These are phyloP conservation scores for Platorchestia sp. DNA, from an alignment of 1,140 invertebrate species.

Conservation along the genomic window DNA sequence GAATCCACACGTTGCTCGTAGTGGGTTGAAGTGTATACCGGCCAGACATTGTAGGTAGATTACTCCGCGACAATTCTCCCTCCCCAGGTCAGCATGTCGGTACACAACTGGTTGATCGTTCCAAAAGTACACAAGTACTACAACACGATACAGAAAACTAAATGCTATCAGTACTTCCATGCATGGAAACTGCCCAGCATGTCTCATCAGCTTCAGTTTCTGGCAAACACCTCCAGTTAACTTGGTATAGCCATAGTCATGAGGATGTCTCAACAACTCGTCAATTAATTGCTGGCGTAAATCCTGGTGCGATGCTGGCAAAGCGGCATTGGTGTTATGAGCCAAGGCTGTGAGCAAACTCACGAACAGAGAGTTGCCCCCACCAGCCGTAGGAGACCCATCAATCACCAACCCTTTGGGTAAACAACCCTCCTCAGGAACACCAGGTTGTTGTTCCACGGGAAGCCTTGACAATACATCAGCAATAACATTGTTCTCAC, in stretches of 20 bases:
- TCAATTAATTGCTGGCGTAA: not conserved
- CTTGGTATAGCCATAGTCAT: not conserved
- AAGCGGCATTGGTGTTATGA: not conserved
- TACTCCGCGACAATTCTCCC: not conserved
- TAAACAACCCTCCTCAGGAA: not conserved
- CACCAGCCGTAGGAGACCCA: not conserved
- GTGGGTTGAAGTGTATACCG: conserved; percentile 42
- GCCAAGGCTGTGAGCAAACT: no score
- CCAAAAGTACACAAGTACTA: no score
- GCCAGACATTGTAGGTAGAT: conserved; percentile 17
- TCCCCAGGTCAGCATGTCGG: not conserved
- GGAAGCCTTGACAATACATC: not conserved
- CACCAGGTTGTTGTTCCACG: not conserved
- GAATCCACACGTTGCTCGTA: not conserved
- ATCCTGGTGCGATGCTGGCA: not conserved
- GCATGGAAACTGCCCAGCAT: conserved; percentile 33
- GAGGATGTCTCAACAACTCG: not conserved
- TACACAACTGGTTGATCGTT: conserved; percentile 18
- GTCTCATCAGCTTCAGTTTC: conserved; percentile 9
- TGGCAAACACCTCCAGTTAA: not conserved
- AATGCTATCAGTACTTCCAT: conserved; percentile 5
- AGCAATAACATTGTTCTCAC: not conserved
- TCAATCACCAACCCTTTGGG: not conserved
- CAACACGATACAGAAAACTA: conserved; percentile 1
- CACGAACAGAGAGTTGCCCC: not conserved